phyloP scores from a whole-genome alignment of 1,140 invertebrate genomes.

The Octopus sinensis region DNA sequence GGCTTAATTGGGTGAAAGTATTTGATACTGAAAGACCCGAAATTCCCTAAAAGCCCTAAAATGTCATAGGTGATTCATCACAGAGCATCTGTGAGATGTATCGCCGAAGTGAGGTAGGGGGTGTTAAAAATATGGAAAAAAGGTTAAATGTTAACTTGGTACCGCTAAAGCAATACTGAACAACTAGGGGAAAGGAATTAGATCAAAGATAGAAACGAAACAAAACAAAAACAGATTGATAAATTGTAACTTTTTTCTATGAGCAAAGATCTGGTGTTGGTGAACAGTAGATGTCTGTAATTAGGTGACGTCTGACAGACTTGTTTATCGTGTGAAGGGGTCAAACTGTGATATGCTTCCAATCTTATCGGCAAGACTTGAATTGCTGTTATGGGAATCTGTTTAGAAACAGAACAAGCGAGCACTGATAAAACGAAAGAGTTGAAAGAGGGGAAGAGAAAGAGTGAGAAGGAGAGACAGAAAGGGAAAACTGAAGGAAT shows the following conservation, averaged over 20 bases:
- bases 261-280: neutral
- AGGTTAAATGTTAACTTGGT: no score
- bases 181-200: no score
- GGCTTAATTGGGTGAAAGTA: no score
- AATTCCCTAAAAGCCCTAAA: no score
- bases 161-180: no score
- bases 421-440: neutral
- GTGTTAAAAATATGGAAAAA: no score
- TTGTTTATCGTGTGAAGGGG: neutral
- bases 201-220: no score
- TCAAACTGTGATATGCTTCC: neutral
- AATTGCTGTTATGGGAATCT: neutral
- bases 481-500: neutral
- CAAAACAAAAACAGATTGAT: no score
- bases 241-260: neutral
- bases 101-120: no score
- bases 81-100: no score
- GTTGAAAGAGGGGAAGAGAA: neutral
- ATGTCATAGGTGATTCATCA: no score
- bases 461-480: neutral
- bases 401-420: neutral
- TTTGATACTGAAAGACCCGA: no score
- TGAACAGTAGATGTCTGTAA: neutral
- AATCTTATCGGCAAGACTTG: neutral
- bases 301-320: neutral